Conservation (phyloP, 2,113 vertebrate genomes). For the Irena cyanogastra region DNA sequence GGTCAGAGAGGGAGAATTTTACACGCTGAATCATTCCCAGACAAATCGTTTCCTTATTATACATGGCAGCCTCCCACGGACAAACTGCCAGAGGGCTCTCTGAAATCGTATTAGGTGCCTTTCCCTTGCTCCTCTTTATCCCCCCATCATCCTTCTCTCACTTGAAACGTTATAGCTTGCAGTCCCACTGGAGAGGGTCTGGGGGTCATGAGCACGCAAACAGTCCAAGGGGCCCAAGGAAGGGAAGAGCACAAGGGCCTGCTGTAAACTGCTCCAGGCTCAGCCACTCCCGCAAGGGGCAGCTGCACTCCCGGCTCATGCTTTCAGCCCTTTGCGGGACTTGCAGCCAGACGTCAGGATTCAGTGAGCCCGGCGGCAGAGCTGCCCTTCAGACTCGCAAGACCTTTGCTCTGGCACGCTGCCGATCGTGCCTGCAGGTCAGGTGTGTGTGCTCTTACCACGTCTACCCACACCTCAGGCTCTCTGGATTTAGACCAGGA, state of each 20-base stretch:
- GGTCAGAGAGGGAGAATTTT: constrained; percentile 29
- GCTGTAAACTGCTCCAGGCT: background rate
- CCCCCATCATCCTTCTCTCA: background rate
- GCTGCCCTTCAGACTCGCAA: rapidly evolving
- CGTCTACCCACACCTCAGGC: background rate
- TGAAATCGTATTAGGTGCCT: constrained; percentile 33
- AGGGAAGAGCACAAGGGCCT: background rate
- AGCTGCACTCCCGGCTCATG: rapidly evolving
- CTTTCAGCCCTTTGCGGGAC: background rate
- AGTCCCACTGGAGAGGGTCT: background rate
- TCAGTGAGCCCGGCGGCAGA: rapidly evolving
- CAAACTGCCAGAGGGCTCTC: constrained; percentile 40
- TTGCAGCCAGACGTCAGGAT: background rate
- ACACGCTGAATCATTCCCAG: constrained; percentile 45
- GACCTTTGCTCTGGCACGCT: background rate
- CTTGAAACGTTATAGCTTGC: background rate
- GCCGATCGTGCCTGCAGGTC: background rate
- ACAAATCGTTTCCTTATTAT: constrained; percentile 62
- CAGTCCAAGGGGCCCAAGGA: background rate
- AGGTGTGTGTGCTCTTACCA: rapidly evolving
- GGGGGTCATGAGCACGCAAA: background rate
- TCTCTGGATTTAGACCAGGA: background rate
- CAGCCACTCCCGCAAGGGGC: background rate
- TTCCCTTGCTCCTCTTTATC: constrained; percentile 10
- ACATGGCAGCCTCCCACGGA: constrained; percentile 58